Evolutionary conservation across 1,140 invertebrate genomes (phyloP).

Genomic region (Solenopsis invicta): DNA sequence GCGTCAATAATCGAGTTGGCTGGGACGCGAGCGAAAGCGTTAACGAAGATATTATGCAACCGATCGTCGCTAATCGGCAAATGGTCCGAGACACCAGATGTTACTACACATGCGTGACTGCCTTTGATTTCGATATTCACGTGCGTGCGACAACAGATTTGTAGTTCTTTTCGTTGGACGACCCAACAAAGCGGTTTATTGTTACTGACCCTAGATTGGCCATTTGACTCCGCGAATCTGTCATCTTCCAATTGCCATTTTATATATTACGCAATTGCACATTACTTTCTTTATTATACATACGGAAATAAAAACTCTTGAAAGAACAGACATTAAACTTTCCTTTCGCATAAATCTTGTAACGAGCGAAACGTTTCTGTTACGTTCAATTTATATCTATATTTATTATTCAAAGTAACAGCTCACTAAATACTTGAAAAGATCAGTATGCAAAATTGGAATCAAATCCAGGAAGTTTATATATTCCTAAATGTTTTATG

Average conservation of each 20-base stretch:
- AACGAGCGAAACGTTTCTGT: background rate
- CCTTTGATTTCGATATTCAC: slow-evolving; percentile 57
- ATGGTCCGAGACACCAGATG: slow-evolving; percentile 66
- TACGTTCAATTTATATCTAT: background rate
- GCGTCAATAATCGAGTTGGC: slow-evolving; percentile 51
- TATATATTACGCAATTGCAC: background rate
- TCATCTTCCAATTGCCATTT: slow-evolving; percentile 1
- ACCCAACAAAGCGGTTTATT: slow-evolving; percentile 7
- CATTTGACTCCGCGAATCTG: background rate
- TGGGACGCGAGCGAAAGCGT: slow-evolving; percentile 51
- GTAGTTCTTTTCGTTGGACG: slow-evolving; percentile 6
- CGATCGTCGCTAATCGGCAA: slow-evolving; percentile 67
- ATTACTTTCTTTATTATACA: background rate
- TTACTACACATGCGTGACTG: slow-evolving; percentile 52
- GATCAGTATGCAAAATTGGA: slow-evolving; percentile 14
- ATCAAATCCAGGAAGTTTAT: slow-evolving; percentile 11
- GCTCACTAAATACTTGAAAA: slow-evolving; percentile 27
- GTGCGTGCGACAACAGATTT: slow-evolving; percentile 28
- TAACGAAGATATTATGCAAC: slow-evolving; percentile 70
- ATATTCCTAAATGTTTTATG: slow-evolving; percentile 41
- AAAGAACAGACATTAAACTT: background rate
- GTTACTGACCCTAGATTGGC: slow-evolving; percentile 8
- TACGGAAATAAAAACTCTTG: background rate
- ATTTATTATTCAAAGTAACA: slow-evolving; percentile 43
- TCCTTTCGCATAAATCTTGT: background rate